A percentile compares a stretch with the other conserved stretches of the same genome.
Evolutionary conservation across 2,888 invertebrate species (phyloP).

Genomic region (Dioctria rufipes): DNA sequence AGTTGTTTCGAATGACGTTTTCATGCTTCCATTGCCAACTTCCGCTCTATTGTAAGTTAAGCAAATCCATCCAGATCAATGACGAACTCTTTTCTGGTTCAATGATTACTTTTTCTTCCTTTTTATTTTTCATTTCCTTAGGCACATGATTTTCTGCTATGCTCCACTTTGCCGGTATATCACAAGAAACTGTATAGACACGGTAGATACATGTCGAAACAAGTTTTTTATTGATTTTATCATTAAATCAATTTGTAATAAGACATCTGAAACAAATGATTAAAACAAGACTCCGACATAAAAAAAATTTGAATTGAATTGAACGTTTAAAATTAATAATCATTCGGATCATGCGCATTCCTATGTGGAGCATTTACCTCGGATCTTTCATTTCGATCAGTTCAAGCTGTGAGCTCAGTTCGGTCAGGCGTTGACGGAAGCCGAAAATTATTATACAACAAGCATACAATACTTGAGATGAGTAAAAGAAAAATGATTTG

Average conservation of each 20-base stretch:
- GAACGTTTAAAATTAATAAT: constrained; percentile 40
- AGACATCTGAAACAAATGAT: constrained; percentile 36
- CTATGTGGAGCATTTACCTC: constrained; percentile 21
- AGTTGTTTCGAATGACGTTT: constrained; percentile 23
- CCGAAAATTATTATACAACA: constrained; percentile 26
- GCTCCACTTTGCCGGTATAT: constrained; percentile 14
- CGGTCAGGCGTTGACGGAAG: constrained; percentile 26
- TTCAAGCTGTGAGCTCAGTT: not conserved
- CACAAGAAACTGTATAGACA: constrained; percentile 6
- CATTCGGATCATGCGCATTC: constrained; percentile 32
- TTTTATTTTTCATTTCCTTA: not conserved
- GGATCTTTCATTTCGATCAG: constrained; percentile 13
- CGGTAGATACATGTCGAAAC: not conserved
- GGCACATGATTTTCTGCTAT: not conserved
- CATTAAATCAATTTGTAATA: constrained; percentile 35
- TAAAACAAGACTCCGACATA: constrained; percentile 32
- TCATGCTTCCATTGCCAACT: constrained; percentile 39
- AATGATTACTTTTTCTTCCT: not conserved
- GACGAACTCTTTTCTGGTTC: constrained; percentile 34
- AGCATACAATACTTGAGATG: not conserved
- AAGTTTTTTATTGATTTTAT: constrained; percentile 14
- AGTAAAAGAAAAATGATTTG: constrained; percentile 5
- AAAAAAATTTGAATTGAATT: not conserved
- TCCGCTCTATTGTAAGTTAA: constrained; percentile 20
- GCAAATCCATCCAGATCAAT: constrained; percentile 34